A percentile compares a stretch with the other conserved stretches of the same genome.
Evolutionary conservation across 2,113 vertebrate genomes (phyloP).

Genomic region (Colius striatus): DNA sequence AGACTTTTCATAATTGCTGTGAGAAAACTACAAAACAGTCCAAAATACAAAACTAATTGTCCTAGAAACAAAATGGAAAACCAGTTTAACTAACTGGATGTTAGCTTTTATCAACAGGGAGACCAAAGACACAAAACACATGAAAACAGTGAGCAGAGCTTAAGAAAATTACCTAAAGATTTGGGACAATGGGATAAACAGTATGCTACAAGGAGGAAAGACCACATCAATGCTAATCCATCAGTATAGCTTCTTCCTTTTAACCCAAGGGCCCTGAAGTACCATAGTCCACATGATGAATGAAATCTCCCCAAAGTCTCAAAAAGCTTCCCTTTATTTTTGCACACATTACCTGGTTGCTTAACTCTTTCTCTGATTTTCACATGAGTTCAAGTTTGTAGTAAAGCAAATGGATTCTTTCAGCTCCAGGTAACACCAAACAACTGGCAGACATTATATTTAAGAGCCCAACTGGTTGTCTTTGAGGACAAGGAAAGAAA

Average conservation of each 20-base stretch:
- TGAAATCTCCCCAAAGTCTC: neutral
- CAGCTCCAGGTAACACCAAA: neutral
- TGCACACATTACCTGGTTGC: neutral
- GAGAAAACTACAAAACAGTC: neutral
- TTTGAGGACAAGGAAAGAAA: neutral
- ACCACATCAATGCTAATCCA: neutral
- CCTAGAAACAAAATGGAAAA: neutral
- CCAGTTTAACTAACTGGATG: neutral
- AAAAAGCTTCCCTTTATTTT: neutral
- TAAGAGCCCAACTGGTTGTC: accelerated
- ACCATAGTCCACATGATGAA: neutral
- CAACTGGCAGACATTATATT: neutral
- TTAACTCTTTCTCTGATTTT: neutral
- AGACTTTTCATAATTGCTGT: neutral
- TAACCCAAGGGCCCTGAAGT: neutral
- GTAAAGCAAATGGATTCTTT: neutral
- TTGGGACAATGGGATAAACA: neutral
- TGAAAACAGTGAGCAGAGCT: neutral
- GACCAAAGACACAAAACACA: neutral
- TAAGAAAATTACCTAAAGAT: neutral
- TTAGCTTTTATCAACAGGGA: neutral
- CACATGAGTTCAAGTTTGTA: neutral
- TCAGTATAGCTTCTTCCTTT: neutral
- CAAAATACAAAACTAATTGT: neutral
- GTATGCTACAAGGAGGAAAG: neutral